phyloP scores from a whole-genome alignment of 2,797 vertebrate genomes.

The Chelonia mydas region DNA sequence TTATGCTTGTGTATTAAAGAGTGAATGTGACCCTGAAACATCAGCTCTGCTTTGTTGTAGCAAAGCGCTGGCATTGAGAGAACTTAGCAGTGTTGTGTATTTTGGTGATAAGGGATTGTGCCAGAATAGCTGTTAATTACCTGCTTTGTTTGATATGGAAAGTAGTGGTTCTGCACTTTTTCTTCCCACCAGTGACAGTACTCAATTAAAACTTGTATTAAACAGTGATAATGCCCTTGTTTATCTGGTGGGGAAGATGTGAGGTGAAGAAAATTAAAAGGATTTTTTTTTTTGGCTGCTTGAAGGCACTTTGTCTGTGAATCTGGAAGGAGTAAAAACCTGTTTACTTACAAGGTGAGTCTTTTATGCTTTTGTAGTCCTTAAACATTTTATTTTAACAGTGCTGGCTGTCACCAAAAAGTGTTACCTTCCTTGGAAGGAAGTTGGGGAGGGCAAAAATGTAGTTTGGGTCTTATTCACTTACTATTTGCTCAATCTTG shows the following conservation, averaged over 20 bases:
- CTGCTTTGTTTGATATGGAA: slow-evolving; percentile 83
- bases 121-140: slow-evolving; percentile 83
- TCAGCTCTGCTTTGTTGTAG: slow-evolving; percentile 75
- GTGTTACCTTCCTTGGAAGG: background rate
- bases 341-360: background rate
- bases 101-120: slow-evolving; percentile 81
- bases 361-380: background rate
- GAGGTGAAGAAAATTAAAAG: slow-evolving; percentile 70
- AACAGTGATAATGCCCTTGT: slow-evolving; percentile 67
- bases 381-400: background rate
- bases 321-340: slow-evolving; percentile 2
- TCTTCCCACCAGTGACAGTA: slow-evolving; percentile 73
- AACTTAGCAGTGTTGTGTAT: slow-evolving; percentile 79
- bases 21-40: slow-evolving; percentile 83
- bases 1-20: slow-evolving; percentile 77
- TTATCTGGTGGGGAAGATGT: slow-evolving; percentile 63
- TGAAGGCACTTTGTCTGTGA: slow-evolving; percentile 10
- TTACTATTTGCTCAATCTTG: background rate
- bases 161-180: slow-evolving; percentile 73
- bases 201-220: slow-evolving; percentile 79
- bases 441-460: background rate
- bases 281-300: slow-evolving; percentile 48
- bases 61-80: slow-evolving; percentile 72
- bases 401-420: background rate
- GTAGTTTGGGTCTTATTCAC: background rate